Base-by-base conservation (phyloP, 2,797 vertebrate genomes). In the Linurgus olivaceus region DNA sequence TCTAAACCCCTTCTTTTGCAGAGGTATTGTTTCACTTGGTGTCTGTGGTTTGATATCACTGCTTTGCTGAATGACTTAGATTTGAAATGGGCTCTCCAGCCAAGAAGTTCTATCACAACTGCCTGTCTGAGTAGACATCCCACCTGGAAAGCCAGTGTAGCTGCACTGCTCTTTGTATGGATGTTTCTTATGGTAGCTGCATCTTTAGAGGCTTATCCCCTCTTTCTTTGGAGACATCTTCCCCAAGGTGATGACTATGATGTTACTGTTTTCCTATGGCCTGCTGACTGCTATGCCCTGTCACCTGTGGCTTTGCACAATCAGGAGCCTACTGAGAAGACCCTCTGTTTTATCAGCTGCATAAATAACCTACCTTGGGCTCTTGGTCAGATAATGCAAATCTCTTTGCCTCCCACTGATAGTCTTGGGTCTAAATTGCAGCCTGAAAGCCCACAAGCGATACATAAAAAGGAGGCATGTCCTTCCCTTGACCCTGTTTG, bases 381-480 rank as follows among this genome's bases (percentile, higher is more conserved):
- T 81, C 10, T 66, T 89, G 71, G 44, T 58, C 80, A 44, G 55
- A 19, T 23, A 29, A 38, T 16, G 44, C 52, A 82, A 76, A 79
- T 73, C n/a, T 37, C 42, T 73, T 83, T 51, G 44, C 37, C 11
- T 70, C 31, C 35, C 17, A 4, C 10, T 38, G 35, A 38, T 58
- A 58, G 19, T 2, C 1, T 9, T 70, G 85, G 33, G 50, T 66
- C 70, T 28, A 70, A 79, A 79, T 26, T n/a, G 23, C 24, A 72
- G 55, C 47, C 47, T 65, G 7, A 29, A 31, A 31, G 20, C 54
- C 35, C 1, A 0, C 3, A 18, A 35, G 15, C 54, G 26, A 19
- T 45, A 6, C 1, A 1, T 17, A 33, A 13, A 31, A 2, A 66
- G 52, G 37, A 67, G 17, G 6, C 28, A 4, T 1, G 1, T 62